phyloP scores from a whole-genome alignment of 2,888 invertebrate genomes.

The Schizotus pectinicornis region DNA sequence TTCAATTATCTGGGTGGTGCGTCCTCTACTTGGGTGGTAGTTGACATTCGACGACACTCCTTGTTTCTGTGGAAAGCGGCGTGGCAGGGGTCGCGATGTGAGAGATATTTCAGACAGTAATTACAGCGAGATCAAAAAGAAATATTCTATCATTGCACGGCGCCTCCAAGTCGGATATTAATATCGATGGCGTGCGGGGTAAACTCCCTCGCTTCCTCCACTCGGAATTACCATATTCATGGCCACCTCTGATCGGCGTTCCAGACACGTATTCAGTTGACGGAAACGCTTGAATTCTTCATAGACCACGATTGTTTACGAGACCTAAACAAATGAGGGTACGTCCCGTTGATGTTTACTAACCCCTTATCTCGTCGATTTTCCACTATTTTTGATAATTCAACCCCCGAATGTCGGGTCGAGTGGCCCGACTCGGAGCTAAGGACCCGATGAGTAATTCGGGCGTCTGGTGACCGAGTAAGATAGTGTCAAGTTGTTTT shows the following conservation, averaged over 20 bases:
- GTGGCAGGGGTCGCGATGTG: no score
- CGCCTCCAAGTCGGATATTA: slow-evolving; percentile 22
- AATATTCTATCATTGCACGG: slow-evolving; percentile 14
- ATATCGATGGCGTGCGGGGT: slow-evolving; percentile 27
- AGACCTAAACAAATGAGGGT: slow-evolving; percentile 39
- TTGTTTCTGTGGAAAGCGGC: no score
- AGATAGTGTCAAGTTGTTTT: slow-evolving; percentile 54
- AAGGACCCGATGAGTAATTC: slow-evolving; percentile 32
- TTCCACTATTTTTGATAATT: no score
- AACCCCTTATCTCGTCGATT: slow-evolving; percentile 18
- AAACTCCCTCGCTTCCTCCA: slow-evolving; percentile 31
- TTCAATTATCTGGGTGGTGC: no score
- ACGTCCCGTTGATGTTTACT: not conserved
- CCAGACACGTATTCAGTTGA: slow-evolving; percentile 50
- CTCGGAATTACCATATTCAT: slow-evolving; percentile 50
- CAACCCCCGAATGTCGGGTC: no score
- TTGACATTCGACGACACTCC: no score
- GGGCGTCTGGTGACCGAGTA: slow-evolving; percentile 33
- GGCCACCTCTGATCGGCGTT: slow-evolving; percentile 40
- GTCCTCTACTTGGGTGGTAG: no score
- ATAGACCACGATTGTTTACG: slow-evolving; percentile 46
- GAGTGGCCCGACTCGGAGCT: slow-evolving; percentile 6
- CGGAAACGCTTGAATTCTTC: slow-evolving; percentile 50
- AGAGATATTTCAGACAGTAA: no score
- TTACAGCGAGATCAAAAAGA: slow-evolving; percentile 13